Base-by-base conservation (phyloP, 2,888 invertebrate species). In the Tetragonisca angustula region DNA sequence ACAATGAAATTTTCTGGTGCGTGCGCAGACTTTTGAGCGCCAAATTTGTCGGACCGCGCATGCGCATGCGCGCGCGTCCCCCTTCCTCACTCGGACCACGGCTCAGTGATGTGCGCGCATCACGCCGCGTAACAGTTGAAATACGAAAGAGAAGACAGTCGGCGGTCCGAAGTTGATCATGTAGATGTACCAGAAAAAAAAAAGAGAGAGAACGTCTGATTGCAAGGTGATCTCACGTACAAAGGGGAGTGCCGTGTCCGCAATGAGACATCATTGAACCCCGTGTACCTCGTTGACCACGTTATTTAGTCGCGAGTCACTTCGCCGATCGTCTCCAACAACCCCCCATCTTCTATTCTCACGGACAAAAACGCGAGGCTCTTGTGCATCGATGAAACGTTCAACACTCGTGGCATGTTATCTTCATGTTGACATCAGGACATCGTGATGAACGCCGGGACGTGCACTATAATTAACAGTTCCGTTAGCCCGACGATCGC, bases 101-200 rank as follows among this genome's bases (percentile, higher is more conserved):
- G 13, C 4, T 5, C 3, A 19, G 0, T 17, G 21, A 24, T 90
- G 90, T 88, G 87, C 87, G 82, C 90, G 90, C 89, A 87, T 54
- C 69, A 21, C 88, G 73, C 88, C 92, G 92, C 93, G 91, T 90
- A 92, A 93, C 91, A 93, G 90, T 88, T 91, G 93, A 94, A 93
- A 91, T 93, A 92, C 91, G 93, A 94, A 93, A 93, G 92, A 93
- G 91, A 90, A 88, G 91, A 90, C 89, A 87, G 89, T 86, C 89
- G 36, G 89, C 83, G 76, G 81, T 88, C 83, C 84, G 90, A 90
- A 91, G 90, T 91, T 90, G 90, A 91, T 91, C 89, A 89, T 86
- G 88, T 91, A 89, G 90, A 91, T 88, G 89, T 90, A 91, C 79
- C 78, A 83, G 87, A 90, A 11, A 43, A 36, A 36, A 9, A 43